phyloP scores from a whole-genome alignment of 2,113 vertebrate species.

The Ictidomys tridecemlineatus region DNA sequence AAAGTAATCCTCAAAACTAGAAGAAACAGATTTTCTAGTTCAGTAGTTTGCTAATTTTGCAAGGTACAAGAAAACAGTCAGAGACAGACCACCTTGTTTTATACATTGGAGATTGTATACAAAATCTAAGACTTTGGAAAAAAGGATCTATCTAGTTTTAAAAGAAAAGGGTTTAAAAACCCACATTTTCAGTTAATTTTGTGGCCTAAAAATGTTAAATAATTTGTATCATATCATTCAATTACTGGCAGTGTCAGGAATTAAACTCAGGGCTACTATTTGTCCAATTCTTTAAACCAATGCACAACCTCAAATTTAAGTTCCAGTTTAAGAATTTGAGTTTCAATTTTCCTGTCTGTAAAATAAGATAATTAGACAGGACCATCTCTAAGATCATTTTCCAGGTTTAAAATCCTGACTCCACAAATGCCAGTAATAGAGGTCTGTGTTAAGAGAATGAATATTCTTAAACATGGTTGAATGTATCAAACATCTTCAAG shows the following conservation, averaged over 20 bases:
- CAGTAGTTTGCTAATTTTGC: slow-evolving; percentile 34
- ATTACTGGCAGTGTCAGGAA: slow-evolving; percentile 29
- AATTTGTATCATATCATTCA: background rate
- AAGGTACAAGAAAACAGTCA: background rate
- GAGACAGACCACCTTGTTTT: background rate
- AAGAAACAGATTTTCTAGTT: slow-evolving; percentile 25
- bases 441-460: background rate
- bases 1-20: slow-evolving; percentile 35
- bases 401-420: slow-evolving; percentile 58
- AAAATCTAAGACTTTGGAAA: slow-evolving; percentile 19
- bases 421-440: slow-evolving; percentile 39
- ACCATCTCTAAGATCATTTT: slow-evolving; percentile 50
- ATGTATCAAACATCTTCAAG: slow-evolving; percentile 42
- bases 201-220: background rate
- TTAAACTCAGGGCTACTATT: slow-evolving; percentile 10
- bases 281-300: slow-evolving; percentile 52
- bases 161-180: slow-evolving; percentile 12
- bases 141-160: slow-evolving; percentile 11
- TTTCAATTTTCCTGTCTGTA: slow-evolving; percentile 27
- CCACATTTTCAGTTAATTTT: background rate
- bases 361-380: slow-evolving; percentile 26
- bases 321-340: background rate
- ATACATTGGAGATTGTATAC: background rate
- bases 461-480: slow-evolving; percentile 25
- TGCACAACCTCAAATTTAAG: slow-evolving; percentile 34